Evolutionary conservation across 2,797 vertebrate genomes (phyloP).

Genomic region (Potorous gilbertii): DNA sequence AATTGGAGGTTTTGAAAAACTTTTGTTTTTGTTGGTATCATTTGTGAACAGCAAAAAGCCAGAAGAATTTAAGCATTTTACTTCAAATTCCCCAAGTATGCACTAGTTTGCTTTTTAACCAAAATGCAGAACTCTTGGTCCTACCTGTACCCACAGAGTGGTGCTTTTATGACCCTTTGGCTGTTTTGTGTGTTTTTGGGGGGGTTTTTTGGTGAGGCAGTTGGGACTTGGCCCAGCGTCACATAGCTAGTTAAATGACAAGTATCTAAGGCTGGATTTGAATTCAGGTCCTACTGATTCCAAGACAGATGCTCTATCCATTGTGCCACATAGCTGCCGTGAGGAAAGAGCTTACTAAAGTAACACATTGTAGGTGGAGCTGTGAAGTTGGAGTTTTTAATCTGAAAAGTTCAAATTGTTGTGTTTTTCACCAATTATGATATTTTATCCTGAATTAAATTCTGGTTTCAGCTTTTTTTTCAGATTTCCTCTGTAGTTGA

Average conservation of each 20-base stretch:
- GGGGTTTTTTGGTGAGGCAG: too few species aligned
- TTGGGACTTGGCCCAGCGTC: too few species aligned
- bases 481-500: background rate
- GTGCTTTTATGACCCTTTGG: background rate
- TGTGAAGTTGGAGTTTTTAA: background rate
- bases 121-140: background rate
- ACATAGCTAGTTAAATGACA: too few species aligned
- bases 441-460: background rate
- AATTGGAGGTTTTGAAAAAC: background rate
- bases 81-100: background rate
- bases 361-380: too few species aligned
- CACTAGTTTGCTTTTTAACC: background rate
- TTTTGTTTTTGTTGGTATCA: background rate
- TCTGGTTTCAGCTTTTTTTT: background rate
- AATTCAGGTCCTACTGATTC: too few species aligned
- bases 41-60: background rate
- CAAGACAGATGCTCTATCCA: too few species aligned
- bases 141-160: accelerated
- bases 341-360: too few species aligned
- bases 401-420: background rate
- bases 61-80: background rate
- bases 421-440: background rate
- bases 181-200: background rate
- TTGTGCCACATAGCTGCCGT: too few species aligned
- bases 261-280: too few species aligned